Evolutionary conservation across 2,888 invertebrate species (phyloP).

Genomic region (Magallana nippona): DNA sequence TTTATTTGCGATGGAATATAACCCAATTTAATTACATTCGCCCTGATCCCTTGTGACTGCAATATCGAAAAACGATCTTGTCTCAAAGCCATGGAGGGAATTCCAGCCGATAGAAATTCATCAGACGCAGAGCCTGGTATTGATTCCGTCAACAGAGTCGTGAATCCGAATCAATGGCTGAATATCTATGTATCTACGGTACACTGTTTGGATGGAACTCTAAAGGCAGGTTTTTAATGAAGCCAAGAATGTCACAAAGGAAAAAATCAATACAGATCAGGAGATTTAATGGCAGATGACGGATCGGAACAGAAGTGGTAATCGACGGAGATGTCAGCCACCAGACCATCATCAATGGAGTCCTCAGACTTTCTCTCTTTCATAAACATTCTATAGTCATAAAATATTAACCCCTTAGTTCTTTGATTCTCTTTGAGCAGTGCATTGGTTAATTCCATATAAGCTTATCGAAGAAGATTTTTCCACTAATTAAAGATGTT

Average conservation of each 20-base stretch:
- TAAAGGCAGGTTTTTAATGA: constrained; percentile 13
- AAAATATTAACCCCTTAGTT: no score
- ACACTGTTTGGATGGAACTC: neutral
- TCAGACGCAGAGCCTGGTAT: constrained; percentile 2
- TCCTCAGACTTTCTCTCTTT: no score
- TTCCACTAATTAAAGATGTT: no score
- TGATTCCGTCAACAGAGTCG: constrained; percentile 9
- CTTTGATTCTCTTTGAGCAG: no score
- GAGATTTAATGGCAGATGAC: neutral
- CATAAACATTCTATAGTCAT: no score
- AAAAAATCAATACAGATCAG: constrained; percentile 5
- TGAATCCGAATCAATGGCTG: neutral
- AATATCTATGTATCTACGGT: constrained; percentile 15
- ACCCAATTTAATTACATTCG: constrained; percentile 30
- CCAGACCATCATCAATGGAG: neutral
- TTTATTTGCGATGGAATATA: constrained; percentile 23
- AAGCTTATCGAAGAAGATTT: no score
- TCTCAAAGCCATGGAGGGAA: constrained; percentile 27
- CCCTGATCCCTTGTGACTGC: constrained; percentile 14
- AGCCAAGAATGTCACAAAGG: constrained; percentile 16
- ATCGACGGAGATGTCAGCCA: neutral
- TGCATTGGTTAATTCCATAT: no score
- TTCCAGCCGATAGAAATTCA: constrained; percentile 16
- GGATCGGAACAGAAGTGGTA: neutral
- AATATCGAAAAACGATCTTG: constrained; percentile 31